Conservation (phyloP, 1,140 invertebrate species). For the Bacillus rossius region DNA sequence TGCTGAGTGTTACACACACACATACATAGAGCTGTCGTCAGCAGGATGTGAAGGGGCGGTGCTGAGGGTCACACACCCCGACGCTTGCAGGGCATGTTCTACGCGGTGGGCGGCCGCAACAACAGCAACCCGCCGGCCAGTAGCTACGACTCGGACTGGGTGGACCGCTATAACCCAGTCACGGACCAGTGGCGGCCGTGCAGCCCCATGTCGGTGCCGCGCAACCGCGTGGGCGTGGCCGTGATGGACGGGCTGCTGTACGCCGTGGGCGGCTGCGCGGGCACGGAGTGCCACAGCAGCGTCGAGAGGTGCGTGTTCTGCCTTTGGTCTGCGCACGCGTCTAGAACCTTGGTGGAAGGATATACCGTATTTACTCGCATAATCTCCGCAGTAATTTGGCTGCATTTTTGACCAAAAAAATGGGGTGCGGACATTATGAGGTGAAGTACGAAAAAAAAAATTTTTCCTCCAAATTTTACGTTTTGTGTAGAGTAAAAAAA, state of each 20-base stretch:
- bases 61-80: neutral
- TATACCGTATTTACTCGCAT: too few species aligned
- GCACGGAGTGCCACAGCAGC: constrained; percentile 72
- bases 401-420: too few species aligned
- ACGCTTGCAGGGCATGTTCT: constrained; percentile 64
- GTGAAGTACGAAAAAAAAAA: too few species aligned
- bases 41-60: too few species aligned
- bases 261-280: constrained; percentile 83
- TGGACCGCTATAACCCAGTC: constrained; percentile 66
- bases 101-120: constrained; percentile 86
- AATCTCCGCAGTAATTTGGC: too few species aligned
- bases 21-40: too few species aligned
- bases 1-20: too few species aligned
- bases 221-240: constrained; percentile 85
- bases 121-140: constrained; percentile 80
- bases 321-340: too few species aligned
- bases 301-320: constrained; percentile 68
- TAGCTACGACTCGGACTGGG: constrained; percentile 53
- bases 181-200: constrained; percentile 72
- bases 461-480: too few species aligned
- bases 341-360: too few species aligned
- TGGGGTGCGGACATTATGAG: too few species aligned
- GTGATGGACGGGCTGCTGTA: constrained; percentile 87
- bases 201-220: constrained; percentile 73
- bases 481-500: too few species aligned